phyloP scores from a whole-genome alignment of 2,797 vertebrate genomes.

The Xiphorhynchus erythropygius region DNA sequence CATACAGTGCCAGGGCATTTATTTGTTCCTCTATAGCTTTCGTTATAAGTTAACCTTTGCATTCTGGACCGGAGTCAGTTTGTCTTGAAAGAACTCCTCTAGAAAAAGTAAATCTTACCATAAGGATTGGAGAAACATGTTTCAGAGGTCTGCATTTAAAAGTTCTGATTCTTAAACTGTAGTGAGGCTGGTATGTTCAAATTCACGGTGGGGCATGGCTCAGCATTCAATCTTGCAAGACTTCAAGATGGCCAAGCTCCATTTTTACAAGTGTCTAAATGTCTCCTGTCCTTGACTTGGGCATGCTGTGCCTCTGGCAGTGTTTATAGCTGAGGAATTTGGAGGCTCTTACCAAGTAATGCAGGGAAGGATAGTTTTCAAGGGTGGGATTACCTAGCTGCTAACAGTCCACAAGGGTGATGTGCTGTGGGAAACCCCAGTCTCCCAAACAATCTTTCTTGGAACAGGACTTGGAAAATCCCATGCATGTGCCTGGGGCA shows the following conservation, averaged over 20 bases:
- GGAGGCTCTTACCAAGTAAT: no score
- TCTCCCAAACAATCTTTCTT: not conserved
- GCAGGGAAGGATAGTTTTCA: not conserved
- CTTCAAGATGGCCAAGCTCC: not conserved
- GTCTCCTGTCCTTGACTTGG: not conserved
- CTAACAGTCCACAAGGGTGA: not conserved
- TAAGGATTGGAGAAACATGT: not conserved
- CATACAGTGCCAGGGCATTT: not conserved
- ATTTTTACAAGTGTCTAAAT: accelerated
- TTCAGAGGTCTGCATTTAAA: not conserved
- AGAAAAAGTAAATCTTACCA: not conserved
- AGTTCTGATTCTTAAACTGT: not conserved
- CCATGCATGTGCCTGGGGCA: accelerated
- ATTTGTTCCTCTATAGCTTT: not conserved
- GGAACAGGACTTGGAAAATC: accelerated
- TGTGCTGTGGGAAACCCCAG: not conserved
- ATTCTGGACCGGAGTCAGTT: not conserved
- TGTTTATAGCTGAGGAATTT: not conserved
- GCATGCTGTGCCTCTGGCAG: not conserved
- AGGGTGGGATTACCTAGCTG: not conserved
- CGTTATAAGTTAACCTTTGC: not conserved
- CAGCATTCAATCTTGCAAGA: not conserved
- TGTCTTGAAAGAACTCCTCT: not conserved
- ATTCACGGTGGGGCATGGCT: not conserved
- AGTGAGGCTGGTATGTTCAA: not conserved